Percentiles rank a stretch among this genome's conserved stretches.
Conservation (phyloP, 53 echinoderm and acorn worm genomes). For the Henricia sp. region DNA sequence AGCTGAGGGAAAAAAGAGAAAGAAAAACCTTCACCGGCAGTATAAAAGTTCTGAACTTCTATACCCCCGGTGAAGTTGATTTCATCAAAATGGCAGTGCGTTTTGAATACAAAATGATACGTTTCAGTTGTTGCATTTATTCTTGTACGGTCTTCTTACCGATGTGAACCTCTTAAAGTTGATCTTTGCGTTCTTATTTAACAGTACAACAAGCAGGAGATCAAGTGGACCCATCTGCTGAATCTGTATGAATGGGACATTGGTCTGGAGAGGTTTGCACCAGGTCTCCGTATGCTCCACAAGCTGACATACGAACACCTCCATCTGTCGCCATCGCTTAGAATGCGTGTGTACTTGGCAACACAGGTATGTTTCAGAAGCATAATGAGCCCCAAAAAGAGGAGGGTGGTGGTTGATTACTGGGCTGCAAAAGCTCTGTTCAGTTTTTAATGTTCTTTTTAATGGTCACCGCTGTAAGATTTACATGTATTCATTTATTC, state of each 20-base stretch:
- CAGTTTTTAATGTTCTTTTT: too few relatives aligned
- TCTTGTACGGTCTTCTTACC: not conserved
- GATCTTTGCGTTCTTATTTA: not conserved
- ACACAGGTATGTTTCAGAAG: constrained; percentile 18
- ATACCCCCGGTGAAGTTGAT: too few relatives aligned
- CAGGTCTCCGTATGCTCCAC: constrained; percentile 23
- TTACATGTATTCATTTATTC: not conserved
- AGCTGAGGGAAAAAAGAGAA: too few relatives aligned
- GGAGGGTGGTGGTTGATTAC: not conserved
- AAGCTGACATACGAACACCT: constrained; percentile 30
- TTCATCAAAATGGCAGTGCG: too few relatives aligned
- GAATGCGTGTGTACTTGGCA: constrained; percentile 47
- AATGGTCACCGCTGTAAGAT: too few relatives aligned
- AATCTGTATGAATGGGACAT: constrained; percentile 48
- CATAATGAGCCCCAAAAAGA: not conserved
- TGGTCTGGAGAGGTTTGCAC: constrained; percentile 9
- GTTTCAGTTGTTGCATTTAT: not conserved
- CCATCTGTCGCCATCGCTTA: constrained; percentile 9
- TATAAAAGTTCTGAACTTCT: too few relatives aligned
- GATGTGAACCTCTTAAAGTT: not conserved
- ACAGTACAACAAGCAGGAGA: constrained; percentile 50
- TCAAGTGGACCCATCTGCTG: constrained; percentile 48
- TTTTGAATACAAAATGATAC: not conserved
- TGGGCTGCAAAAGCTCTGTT: too few relatives aligned
- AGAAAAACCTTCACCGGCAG: too few relatives aligned